Percentiles rank a stretch among this genome's conserved stretches.
These are phyloP conservation scores for Cosmia trapezina DNA, from an alignment of 2,888 invertebrate genomes.

Conservation along the genomic window DNA sequence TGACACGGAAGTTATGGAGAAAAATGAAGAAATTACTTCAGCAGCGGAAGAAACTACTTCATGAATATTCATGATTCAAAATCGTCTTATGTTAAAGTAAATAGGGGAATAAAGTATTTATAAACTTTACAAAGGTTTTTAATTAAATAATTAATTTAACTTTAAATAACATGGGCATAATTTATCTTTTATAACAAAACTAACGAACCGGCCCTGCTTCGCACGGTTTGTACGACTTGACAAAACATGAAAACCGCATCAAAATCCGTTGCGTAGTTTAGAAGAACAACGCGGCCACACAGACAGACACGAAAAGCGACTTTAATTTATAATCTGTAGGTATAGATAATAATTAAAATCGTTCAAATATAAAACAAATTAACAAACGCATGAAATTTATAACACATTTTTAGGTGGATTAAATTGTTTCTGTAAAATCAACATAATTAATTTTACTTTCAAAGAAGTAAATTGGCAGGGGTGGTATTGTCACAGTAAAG, in stretches of 20 bases:
- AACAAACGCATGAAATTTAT: not conserved
- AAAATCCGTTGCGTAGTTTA: too few species aligned
- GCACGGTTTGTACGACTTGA: too few species aligned
- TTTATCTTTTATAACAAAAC: not conserved
- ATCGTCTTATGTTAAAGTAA: not conserved
- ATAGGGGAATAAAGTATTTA: slow-evolving; percentile 16
- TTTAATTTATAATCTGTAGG: too few species aligned
- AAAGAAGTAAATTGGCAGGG: slow-evolving; percentile 65
- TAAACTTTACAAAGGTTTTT: slow-evolving; percentile 2
- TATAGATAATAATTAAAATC: slow-evolving; percentile 1
- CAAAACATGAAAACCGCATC: too few species aligned
- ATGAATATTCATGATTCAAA: slow-evolving; percentile 3
- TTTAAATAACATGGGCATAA: slow-evolving; percentile 8
- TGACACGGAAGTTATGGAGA: slow-evolving; percentile 48
- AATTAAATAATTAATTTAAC: not conserved
- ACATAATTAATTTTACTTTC: slow-evolving; percentile 58
- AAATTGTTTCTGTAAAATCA: slow-evolving; percentile 49
- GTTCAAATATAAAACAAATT: not conserved
- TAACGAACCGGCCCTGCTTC: too few species aligned
- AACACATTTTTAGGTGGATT: slow-evolving; percentile 2
- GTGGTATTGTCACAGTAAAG: slow-evolving; percentile 59
- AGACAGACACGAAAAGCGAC: too few species aligned
- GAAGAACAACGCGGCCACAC: too few species aligned
- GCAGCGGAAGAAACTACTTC: slow-evolving; percentile 44
- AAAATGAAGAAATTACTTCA: slow-evolving; percentile 56